A percentile compares a stretch with the other conserved stretches of the same genome.
Evolutionary conservation across 2,797 vertebrate species (phyloP).

Genomic region (Protonibea diacanthus): DNA sequence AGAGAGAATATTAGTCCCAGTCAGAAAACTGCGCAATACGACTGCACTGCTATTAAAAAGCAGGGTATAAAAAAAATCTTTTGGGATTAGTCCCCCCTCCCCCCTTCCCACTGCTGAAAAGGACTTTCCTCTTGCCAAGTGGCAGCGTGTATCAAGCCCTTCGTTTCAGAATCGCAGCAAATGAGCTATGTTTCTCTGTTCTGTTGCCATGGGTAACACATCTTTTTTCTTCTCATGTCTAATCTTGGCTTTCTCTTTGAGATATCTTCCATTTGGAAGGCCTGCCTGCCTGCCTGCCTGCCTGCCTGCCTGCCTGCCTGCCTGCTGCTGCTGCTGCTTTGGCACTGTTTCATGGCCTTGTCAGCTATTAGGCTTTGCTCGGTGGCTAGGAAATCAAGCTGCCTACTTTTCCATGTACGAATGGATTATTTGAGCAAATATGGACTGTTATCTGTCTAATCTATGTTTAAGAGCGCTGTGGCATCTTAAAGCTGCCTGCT

Average conservation of each 20-base stretch:
- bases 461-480: conserved; percentile 15
- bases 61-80: conserved; percentile 56
- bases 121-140: conserved; percentile 80
- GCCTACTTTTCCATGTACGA: conserved; percentile 22
- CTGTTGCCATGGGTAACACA: conserved; percentile 87
- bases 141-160: conserved; percentile 76
- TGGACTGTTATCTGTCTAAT: conserved; percentile 14
- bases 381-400: conserved; percentile 45
- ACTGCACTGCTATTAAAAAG: conserved; percentile 43
- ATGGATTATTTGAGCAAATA: conserved; percentile 44
- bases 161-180: conserved; percentile 77
- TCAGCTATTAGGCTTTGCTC: conserved; percentile 62
- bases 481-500: conserved; percentile 16
- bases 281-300: conserved; percentile 38
- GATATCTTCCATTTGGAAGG: conserved; percentile 73
- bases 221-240: conserved; percentile 77
- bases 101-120: conserved; percentile 65
- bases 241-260: conserved; percentile 80
- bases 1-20: conserved; percentile 33
- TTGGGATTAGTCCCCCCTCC: conserved; percentile 69
- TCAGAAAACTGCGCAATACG: conserved; percentile 44
- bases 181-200: conserved; percentile 83
- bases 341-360: conserved; percentile 63
- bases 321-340: conserved; percentile 57
- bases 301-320: too few relatives aligned